Percentiles rank a stretch among this genome's conserved stretches.
phyloP scores from a whole-genome alignment of 2,113 vertebrate genomes.

The Hippocampus zosterae region DNA sequence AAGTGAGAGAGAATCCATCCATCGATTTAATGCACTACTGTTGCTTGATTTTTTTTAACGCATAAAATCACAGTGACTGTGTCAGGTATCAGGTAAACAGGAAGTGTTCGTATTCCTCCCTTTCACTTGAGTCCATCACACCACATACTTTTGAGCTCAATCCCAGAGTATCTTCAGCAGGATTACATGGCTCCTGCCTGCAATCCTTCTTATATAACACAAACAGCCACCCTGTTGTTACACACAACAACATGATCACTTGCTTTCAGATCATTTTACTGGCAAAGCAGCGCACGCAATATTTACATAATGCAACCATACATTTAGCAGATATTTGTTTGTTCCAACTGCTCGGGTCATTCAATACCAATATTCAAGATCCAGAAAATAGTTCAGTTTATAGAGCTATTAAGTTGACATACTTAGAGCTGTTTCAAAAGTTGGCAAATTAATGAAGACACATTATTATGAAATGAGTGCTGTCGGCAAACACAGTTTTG shows the following conservation, averaged over 20 bases:
- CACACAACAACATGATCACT: neutral
- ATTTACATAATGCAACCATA: neutral
- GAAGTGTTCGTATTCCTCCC: slow-evolving; percentile 16
- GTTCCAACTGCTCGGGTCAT: neutral
- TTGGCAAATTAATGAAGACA: neutral
- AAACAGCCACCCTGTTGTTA: slow-evolving; percentile 5
- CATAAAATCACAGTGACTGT: neutral
- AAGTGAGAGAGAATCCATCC: neutral
- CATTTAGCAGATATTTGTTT: neutral
- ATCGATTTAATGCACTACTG: neutral
- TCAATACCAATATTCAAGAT: neutral
- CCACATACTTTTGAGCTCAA: slow-evolving; percentile 14
- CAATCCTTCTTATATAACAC: slow-evolving; percentile 57
- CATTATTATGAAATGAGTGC: too few relatives aligned
- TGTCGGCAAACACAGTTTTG: too few relatives aligned
- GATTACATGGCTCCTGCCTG: slow-evolving; percentile 46
- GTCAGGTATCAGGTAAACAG: neutral
- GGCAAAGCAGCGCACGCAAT: neutral
- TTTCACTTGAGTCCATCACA: slow-evolving; percentile 25
- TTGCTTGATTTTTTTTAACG: neutral
- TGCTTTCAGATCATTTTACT: neutral
- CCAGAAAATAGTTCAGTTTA: neutral
- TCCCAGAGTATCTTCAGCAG: slow-evolving; percentile 43
- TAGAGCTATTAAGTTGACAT: neutral
- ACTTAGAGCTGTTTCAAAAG: neutral